phyloP scores from a whole-genome alignment of 2,113 vertebrate genomes.

The Eudyptes chrysolophus region DNA sequence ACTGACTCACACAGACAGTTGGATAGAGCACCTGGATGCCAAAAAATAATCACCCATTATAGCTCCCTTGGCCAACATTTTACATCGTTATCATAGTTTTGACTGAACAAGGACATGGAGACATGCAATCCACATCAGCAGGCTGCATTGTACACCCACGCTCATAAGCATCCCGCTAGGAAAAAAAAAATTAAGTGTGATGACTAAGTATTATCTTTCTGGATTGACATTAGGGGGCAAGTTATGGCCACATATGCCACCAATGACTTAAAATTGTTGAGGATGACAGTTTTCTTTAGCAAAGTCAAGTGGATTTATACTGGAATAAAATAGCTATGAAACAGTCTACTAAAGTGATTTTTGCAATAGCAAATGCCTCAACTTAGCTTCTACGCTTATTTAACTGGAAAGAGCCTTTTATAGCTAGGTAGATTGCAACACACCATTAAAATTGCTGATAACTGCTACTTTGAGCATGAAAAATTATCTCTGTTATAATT shows the following conservation, averaged over 20 bases:
- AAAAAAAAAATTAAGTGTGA: not conserved
- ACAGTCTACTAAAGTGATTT: not conserved
- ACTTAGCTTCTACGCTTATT: not conserved
- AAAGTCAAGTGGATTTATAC: not conserved
- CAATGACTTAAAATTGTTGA: not conserved
- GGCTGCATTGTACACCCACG: not conserved
- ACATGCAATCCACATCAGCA: not conserved
- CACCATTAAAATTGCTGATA: not conserved
- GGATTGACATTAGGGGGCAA: not conserved
- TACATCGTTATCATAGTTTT: not conserved
- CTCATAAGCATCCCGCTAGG: not conserved
- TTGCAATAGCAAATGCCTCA: not conserved
- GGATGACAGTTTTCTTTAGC: not conserved
- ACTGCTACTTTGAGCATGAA: not conserved
- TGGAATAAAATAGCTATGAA: not conserved
- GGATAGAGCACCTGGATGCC: not conserved
- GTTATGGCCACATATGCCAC: not conserved
- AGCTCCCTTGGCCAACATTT: not conserved
- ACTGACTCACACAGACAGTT: not conserved
- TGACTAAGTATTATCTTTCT: not conserved
- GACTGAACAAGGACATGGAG: not conserved
- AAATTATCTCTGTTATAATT: not conserved
- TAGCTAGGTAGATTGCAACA: not conserved
- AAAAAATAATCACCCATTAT: not conserved
- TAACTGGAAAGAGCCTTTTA: conserved; percentile 6